Evolutionary conservation across 2,888 invertebrate species (phyloP), one percentile per base, ranked within the genome.

Genomic region (Spatulosminthurus flaviceps): DNA sequence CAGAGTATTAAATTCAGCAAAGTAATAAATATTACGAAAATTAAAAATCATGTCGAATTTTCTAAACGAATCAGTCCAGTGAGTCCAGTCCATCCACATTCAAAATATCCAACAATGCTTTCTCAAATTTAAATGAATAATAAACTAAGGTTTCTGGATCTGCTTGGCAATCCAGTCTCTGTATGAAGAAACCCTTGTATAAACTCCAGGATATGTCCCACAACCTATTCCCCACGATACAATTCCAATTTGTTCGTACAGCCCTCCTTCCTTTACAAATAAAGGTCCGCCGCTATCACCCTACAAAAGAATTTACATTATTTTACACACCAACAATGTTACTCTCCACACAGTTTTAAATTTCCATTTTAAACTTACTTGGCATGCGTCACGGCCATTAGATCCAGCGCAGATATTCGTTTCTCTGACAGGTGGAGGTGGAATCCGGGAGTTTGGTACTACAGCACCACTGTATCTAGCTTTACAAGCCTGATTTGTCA

Each of bases 401-500:
- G 74, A 51, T 9, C 51, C 51, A 34, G 74, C 51, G 22, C 51
- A 74, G 4, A 34, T 71, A n/a, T 21, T 19, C 5, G 41, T 34
- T 11, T 34, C 28, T 89, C 92, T 93, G 80, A 92, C 91, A 13
- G 92, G 93, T 88, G 91, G 91, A 0, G 95, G 95, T 66, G 95
- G 95, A 87, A 95, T 95, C 7, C 95, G 88, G 92, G 95, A 95
- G 86, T 94, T 93, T 9, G 93, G 93, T 0, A 94, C 93, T 80
- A 96, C 95, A 28, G 95, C 95, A 13, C 94, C 95, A 0, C 95
- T 94, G 87, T 95, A 95, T 87, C 94, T 95, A 22, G 89, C 87
- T 80, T 92, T 91, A 86, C 95, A 95, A 83, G 94, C 93, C 0
- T 88, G 84, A 87, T 95, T 95, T 0, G 92, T 90, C 95, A 95